Conservation (phyloP, 2,888 invertebrate species). For the Drosophila algonquin region DNA sequence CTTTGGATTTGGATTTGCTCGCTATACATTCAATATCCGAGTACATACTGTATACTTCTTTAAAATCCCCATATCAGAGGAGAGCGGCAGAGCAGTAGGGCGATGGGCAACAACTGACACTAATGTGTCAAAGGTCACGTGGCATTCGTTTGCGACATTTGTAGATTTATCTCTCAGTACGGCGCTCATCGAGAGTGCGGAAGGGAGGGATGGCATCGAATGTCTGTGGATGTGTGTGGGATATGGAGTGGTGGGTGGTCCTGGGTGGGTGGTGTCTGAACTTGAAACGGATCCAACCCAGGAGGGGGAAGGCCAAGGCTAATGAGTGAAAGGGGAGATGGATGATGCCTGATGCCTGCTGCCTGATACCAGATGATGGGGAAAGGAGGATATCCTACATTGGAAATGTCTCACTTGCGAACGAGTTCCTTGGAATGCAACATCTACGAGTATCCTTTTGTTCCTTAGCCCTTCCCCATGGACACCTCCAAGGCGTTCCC, state of each 20-base stretch:
- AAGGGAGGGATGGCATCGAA: constrained; percentile 1
- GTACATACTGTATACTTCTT: constrained; percentile 23
- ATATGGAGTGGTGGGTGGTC: constrained; percentile 5
- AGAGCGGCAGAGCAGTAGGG: constrained; percentile 16
- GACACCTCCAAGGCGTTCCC: background rate
- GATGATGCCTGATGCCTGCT: too few relatives aligned
- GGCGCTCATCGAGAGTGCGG: constrained; percentile 41
- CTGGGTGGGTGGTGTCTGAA: constrained; percentile 29
- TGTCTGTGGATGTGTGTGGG: background rate
- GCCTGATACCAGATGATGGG: background rate
- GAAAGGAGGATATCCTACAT: background rate
- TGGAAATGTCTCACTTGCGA: background rate
- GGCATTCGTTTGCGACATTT: constrained; percentile 77
- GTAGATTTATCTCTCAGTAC: constrained; percentile 66
- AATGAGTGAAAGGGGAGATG: constrained; percentile 24
- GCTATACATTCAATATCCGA: too few relatives aligned
- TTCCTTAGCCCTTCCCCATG: background rate
- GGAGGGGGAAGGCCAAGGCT: background rate
- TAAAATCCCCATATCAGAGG: constrained; percentile 29
- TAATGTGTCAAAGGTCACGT: constrained; percentile 83
- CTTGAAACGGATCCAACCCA: constrained; percentile 12
- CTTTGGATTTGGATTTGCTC: constrained; percentile 36
- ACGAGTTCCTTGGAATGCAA: background rate
- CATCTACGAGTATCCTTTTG: background rate
- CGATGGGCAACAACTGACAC: constrained; percentile 72